Percentiles rank a stretch among this genome's conserved stretches.
Evolutionary conservation across 1,140 invertebrate species (phyloP).

Genomic region (Trachymyrmex septentrionalis): DNA sequence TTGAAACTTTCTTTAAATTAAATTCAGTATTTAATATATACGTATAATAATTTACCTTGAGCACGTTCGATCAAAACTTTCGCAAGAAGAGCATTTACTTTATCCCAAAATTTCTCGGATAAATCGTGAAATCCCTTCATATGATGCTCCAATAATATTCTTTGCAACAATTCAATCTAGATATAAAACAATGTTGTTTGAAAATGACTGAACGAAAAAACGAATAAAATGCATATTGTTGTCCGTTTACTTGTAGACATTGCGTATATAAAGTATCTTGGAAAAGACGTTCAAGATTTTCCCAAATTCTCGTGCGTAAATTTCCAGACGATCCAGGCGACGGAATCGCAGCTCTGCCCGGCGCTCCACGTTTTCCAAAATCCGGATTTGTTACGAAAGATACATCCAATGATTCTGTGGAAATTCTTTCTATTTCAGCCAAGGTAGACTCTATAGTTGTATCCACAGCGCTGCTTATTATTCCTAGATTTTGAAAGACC

Average conservation of each 20-base stretch:
- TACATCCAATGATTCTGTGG: constrained; percentile 88
- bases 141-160: constrained; percentile 82
- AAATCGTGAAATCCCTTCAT: constrained; percentile 83
- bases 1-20: constrained; percentile 22
- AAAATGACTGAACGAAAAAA: constrained; percentile 77
- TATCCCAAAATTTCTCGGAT: constrained; percentile 88
- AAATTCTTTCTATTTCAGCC: constrained; percentile 87
- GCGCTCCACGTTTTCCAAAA: constrained; percentile 86
- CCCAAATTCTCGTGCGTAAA: constrained; percentile 92
- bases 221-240: neutral
- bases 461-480: constrained; percentile 88
- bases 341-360: constrained; percentile 90
- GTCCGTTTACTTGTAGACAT: constrained; percentile 89
- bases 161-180: constrained; percentile 83
- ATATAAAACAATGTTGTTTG: constrained; percentile 72
- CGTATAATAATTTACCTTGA: constrained; percentile 83
- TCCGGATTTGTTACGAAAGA: constrained; percentile 80
- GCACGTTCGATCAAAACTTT: constrained; percentile 87
- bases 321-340: constrained; percentile 89
- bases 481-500: constrained; percentile 91
- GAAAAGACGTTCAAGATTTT: constrained; percentile 92
- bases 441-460: constrained; percentile 87
- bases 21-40: neutral
- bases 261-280: constrained; percentile 90
- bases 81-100: constrained; percentile 86